Evolutionary conservation across 1,140 invertebrate genomes (phyloP).

Genomic region (Rhagoletis pomonella): DNA sequence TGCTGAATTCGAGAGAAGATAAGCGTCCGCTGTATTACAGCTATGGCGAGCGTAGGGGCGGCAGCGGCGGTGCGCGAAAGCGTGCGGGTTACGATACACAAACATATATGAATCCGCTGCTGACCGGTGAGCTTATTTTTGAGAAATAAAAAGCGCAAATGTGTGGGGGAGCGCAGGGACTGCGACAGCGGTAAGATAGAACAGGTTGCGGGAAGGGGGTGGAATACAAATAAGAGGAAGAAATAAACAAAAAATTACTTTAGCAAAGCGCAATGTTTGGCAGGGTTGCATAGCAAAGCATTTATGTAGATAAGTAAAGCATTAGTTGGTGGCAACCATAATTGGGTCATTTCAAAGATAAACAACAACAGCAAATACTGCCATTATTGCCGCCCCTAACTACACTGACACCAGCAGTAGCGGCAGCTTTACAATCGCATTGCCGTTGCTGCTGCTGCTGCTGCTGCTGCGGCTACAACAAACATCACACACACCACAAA

Average conservation of each 20-base stretch:
- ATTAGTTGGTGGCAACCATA: background rate
- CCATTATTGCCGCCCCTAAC: slow-evolving; percentile 27
- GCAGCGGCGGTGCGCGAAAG: slow-evolving; percentile 60
- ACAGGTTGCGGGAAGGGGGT: background rate
- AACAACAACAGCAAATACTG: slow-evolving; percentile 7
- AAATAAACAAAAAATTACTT: slow-evolving; percentile 53
- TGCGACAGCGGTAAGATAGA: background rate
- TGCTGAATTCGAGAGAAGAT: slow-evolving; percentile 69
- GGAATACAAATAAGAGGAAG: background rate
- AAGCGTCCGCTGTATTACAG: slow-evolving; percentile 65
- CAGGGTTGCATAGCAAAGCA: background rate
- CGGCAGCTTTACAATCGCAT: background rate
- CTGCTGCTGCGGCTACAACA: background rate
- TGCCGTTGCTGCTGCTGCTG: background rate
- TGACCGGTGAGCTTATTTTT: slow-evolving; percentile 71
- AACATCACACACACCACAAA: background rate
- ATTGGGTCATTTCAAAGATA: background rate
- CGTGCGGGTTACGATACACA: slow-evolving; percentile 68
- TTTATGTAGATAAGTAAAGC: too few species aligned
- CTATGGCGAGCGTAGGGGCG: slow-evolving; percentile 49
- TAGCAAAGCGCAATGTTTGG: background rate
- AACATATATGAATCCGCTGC: slow-evolving; percentile 71
- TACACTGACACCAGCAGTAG: background rate
- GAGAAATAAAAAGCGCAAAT: slow-evolving; percentile 65
- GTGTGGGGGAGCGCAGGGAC: background rate